Conservation (phyloP, 92 coral and sea anemone genomes). For the Plumapathes pennacea region DNA sequence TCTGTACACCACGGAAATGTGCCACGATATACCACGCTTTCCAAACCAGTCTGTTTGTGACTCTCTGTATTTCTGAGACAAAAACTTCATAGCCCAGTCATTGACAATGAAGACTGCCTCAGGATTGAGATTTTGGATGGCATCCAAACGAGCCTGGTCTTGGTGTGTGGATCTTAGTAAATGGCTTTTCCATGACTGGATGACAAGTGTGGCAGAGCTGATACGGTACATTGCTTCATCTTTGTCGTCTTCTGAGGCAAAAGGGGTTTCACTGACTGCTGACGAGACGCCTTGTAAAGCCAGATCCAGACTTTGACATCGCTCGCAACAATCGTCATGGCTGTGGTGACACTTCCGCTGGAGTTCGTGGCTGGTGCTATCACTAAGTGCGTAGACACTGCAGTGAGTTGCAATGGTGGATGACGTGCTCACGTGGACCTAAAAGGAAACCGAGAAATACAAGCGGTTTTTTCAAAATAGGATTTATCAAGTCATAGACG, state of each 20-base stretch:
- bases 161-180: constrained; percentile 22
- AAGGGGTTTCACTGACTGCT: constrained; percentile 18
- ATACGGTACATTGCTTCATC: constrained; percentile 25
- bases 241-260: constrained; percentile 32
- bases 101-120: constrained; percentile 32
- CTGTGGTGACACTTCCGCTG: constrained; percentile 19
- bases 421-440: constrained; percentile 23
- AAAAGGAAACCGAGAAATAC: constrained; percentile 1
- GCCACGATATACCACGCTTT: constrained; percentile 45
- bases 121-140: constrained; percentile 15
- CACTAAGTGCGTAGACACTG: constrained; percentile 14
- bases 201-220: constrained; percentile 26
- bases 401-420: constrained; percentile 22
- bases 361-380: constrained; percentile 4
- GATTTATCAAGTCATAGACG: no score
- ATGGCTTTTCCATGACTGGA: constrained; percentile 30
- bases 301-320: constrained; percentile 26
- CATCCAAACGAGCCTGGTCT: constrained; percentile 40
- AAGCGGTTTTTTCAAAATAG: no score
- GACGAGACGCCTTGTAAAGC: constrained; percentile 6
- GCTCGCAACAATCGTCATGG: constrained; percentile 38
- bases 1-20: constrained; percentile 45
- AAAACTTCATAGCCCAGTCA: constrained; percentile 62
- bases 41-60: constrained; percentile 43
- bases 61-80: constrained; percentile 32